Evolutionary conservation across 2,888 invertebrate species (phyloP), one percentile per base, ranked within the genome.

Genomic region (Melangyna quadrimaculata): DNA sequence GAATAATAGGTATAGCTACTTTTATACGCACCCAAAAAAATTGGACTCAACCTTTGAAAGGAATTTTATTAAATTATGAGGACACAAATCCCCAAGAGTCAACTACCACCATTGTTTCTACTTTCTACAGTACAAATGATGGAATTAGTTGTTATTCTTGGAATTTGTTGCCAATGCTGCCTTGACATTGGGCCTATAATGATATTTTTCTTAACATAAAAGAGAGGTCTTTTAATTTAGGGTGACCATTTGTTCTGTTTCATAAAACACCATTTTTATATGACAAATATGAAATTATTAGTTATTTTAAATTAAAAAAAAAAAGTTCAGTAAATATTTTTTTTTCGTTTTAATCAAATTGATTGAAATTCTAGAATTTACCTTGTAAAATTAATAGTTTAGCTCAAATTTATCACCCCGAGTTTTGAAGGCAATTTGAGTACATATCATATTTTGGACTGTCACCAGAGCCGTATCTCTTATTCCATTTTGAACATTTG

Each of bases 61-160:
- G 61, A 71, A 75, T 79, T 79, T 79, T 75, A 84, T 79, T 84
- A 84, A 84, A 84, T 84, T 84, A 84, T 84, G 79, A 84, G 75
- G 37, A 71, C 40, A 43, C 22, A 63, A 77, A 80, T 84, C 61
- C 79, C 84, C 84, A 61, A 40, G 84, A 73, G 84, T 77, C 57
- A 72, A 75, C 65, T 61, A 43, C 67, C 45, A 17, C 8, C 69
- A 70, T 78, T 70, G 78, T 67, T 72, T 73, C 69, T 67, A 22
- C 35, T 22, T 37, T 37, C 22, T 59, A 14, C n/a, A 22, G 19
- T 14, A 24, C 67, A 67, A 67, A 32, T 67, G 48, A 22, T 67
- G 51, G 67, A 67, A 67, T 67, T 67, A 51, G 35, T 51, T 35
- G n/a, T 45, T n/a, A n/a, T n/a, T 61, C 32, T 43, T 10, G 12